phyloP scores from a whole-genome alignment of 2,113 vertebrate genomes.

The Geococcyx californianus region DNA sequence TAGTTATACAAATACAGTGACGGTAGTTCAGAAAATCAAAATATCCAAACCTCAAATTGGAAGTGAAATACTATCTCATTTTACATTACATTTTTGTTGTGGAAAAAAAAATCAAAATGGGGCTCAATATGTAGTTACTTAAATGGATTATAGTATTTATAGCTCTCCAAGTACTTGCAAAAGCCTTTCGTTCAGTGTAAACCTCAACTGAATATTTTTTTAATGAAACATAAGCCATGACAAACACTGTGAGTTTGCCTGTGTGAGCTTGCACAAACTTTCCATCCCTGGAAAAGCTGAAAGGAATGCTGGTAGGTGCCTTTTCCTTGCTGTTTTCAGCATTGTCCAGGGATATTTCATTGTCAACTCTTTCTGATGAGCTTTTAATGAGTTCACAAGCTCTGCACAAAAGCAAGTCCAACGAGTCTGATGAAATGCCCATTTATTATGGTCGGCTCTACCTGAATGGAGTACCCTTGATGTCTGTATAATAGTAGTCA shows the following conservation, averaged over 20 bases:
- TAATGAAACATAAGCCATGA: conserved; percentile 69
- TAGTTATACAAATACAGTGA: conserved; percentile 21
- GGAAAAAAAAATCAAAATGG: conserved; percentile 54
- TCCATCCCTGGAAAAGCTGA: conserved; percentile 69
- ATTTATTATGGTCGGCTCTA: conserved; percentile 79
- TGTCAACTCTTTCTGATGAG: conserved; percentile 70
- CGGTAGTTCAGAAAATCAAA: conserved; percentile 53
- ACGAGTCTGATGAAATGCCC: conserved; percentile 68
- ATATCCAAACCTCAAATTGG: conserved; percentile 46
- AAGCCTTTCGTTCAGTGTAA: conserved; percentile 39
- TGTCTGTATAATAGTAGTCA: conserved; percentile 99
- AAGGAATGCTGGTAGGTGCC: conserved; percentile 65
- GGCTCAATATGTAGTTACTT: conserved; percentile 59
- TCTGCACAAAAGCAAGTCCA: conserved; percentile 69
- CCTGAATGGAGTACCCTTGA: conserved; percentile 98
- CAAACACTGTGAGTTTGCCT: conserved; percentile 60
- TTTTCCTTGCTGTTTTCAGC: conserved; percentile 71
- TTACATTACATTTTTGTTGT: conserved; percentile 35
- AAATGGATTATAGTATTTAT: conserved; percentile 64
- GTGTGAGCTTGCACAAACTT: conserved; percentile 68
- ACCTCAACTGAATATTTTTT: conserved; percentile 64
- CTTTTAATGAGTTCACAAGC: conserved; percentile 71
- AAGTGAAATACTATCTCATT: conserved; percentile 39
- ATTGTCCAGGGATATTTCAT: conserved; percentile 72
- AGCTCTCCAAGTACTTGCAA: conserved; percentile 46